phyloP scores from a whole-genome alignment of 2,113 vertebrate species.

The Syngnathoides biaculeatus region DNA sequence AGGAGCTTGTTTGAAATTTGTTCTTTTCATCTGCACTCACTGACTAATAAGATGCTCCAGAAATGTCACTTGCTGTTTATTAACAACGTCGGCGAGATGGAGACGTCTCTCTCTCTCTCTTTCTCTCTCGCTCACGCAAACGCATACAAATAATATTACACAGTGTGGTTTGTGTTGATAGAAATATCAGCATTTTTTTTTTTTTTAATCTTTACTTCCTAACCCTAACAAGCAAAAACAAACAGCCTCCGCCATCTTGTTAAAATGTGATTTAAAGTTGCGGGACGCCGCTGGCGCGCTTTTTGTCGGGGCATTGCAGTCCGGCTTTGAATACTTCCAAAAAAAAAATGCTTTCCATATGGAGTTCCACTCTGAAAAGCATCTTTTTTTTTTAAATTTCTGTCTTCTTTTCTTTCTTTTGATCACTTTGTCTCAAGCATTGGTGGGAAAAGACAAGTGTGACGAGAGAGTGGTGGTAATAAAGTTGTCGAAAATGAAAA shows the following conservation, averaged over 20 bases:
- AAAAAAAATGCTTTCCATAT: not conserved
- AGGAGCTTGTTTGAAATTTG: slow-evolving; percentile 34
- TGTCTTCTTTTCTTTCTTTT: not conserved
- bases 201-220: not conserved
- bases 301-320: not conserved
- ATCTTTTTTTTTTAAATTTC: not conserved
- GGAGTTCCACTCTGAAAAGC: not conserved
- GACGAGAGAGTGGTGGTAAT: slow-evolving; percentile 29
- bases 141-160: not conserved
- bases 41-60: slow-evolving; percentile 36
- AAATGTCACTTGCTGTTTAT: slow-evolving; percentile 45
- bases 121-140: not conserved
- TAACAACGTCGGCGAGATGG: slow-evolving; percentile 19
- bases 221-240: slow-evolving; percentile 6
- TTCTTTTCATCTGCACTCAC: slow-evolving; percentile 42
- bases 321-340: not conserved
- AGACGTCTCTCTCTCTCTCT: slow-evolving; percentile 14
- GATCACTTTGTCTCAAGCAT: slow-evolving; percentile 15
- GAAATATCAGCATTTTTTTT: slow-evolving; percentile 9
- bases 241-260: slow-evolving; percentile 1
- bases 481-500: slow-evolving; percentile 54
- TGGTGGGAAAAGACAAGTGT: slow-evolving; percentile 23
- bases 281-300: not conserved
- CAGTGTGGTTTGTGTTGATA: slow-evolving; percentile 6
- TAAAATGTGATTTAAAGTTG: slow-evolving; percentile 19